Evolutionary conservation across 2,113 vertebrate species (phyloP), one percentile per base, ranked within the genome.

Genomic region (Boleophthalmus pectinirostris): DNA sequence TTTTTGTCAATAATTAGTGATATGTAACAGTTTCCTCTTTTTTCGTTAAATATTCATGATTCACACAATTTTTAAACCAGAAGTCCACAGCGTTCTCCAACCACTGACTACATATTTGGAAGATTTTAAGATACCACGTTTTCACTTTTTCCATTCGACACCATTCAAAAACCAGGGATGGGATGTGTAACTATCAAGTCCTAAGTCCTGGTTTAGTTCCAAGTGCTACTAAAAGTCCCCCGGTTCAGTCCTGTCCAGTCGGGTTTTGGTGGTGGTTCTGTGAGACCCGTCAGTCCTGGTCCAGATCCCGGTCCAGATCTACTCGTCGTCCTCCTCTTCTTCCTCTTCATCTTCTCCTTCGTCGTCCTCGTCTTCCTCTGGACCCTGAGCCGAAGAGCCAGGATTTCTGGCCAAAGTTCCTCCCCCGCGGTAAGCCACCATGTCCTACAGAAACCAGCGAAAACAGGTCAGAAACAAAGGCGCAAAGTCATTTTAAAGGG

Each of bases 361-460:
- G 0, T 86, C 90, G 0, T 89, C 90, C 0, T 89, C 90, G 25
- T 87, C 90, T 1, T 88, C 89, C 3, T 85, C 88, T 10, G 68
- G 89, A 12, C 84, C 88, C 77, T 89, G 87, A 69, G 87, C 86
- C 2, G 88, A 88, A 0, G 86, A 86, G 9, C 86, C 85, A 2
- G 87, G 86, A 29, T 83, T 87, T 58, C 90, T 74, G 66, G 84
- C 70, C 0, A 81, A 88, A 0, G 86, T 83, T 6, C 77, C 90
- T 0, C 91, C 91, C 0, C 90, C 88, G 7, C 90, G 91, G 71
- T 92, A 92, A 8, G 90, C 91, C 81, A 91, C 88, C 91, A 92
- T 92, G 61, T 92, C 91, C 90, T 91, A 61, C 60, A 0, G 0
- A 57, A 6, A 78, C 18, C 71, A 4, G 74, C 57, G 29, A 18